Base-by-base conservation (phyloP, 2,797 vertebrate species). In the Danionella dracula region DNA sequence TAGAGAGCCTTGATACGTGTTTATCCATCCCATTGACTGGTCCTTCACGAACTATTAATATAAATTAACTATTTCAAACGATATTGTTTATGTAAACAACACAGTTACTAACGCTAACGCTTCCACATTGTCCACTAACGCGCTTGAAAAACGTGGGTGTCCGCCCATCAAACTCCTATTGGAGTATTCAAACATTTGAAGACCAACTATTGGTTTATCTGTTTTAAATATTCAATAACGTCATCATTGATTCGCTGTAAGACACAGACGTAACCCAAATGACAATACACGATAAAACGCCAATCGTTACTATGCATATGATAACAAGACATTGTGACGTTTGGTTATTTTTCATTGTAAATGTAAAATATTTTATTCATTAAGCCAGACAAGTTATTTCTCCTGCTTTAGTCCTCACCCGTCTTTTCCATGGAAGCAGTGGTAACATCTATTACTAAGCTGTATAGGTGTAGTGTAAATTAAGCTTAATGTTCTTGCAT, bases 131-230 rank as follows among this genome's bases (percentile, higher is more conserved):
- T 20, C 32, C 10, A 19, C 34, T 13, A 3, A 27, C 38, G 5
- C 9, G 16, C 65, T 72, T 75, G 73, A 75, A 75, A 51, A 8
- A 34, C 9, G 56, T 35, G 60, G 42, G 20, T 37, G 23, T 4
- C 11, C 54, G 55, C 37, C 66, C 53, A 21, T 31, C 40, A 16
- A 11, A 9, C 6, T 21, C 23, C 42, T 1, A 72, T 75, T 75
- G 73, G 73, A 48, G 32, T 9, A 19, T 75, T 75, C 50, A 66
- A 72, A 74, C 15, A 16, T 60, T 59, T 45, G 29, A 23, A 58
- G n/a, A 2, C 5, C 21, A 4, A 4, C 32, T 16, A 66, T 56
- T 66, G 50, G 62, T 19, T 12, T 13, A 10, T 17, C 37, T 8
- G 37, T 2, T 31, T 42, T 31, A 6, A 57, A 4, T 19, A 27